Conservation (phyloP, 2,113 vertebrate species). For the Chloropsis hardwickii region DNA sequence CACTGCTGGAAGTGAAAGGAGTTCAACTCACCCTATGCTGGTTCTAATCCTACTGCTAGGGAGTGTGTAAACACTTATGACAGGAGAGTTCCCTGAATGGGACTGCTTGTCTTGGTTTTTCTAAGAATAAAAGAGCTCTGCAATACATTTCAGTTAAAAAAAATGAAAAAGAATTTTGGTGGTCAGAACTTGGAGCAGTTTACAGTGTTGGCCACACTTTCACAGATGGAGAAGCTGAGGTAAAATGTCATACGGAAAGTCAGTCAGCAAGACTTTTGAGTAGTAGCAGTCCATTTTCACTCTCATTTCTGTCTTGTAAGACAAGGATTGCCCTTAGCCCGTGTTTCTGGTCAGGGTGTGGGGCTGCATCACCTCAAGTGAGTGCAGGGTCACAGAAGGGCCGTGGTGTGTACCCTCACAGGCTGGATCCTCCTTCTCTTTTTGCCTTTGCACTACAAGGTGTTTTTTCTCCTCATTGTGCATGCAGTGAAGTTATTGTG, state of each 20-base stretch:
- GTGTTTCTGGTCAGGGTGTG: neutral
- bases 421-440: neutral
- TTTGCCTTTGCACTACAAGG: neutral
- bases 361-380: neutral
- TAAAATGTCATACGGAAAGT: neutral
- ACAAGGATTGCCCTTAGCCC: neutral
- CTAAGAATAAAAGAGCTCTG: neutral
- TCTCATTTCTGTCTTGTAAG: neutral
- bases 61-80: neutral
- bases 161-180: rapidly evolving
- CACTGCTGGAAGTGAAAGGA: neutral
- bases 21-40: neutral
- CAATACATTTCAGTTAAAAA: neutral
- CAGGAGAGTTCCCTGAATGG: neutral
- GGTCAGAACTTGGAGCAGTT: neutral
- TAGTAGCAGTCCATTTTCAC: neutral
- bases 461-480: neutral
- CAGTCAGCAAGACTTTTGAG: neutral
- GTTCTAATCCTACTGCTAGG: neutral
- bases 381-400: too few relatives aligned
- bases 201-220: neutral
- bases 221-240: neutral
- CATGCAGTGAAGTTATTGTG: neutral
- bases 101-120: neutral
- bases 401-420: neutral